Evolutionary conservation across 2,797 vertebrate genomes (phyloP).

Genomic region (Taenioides sp.): DNA sequence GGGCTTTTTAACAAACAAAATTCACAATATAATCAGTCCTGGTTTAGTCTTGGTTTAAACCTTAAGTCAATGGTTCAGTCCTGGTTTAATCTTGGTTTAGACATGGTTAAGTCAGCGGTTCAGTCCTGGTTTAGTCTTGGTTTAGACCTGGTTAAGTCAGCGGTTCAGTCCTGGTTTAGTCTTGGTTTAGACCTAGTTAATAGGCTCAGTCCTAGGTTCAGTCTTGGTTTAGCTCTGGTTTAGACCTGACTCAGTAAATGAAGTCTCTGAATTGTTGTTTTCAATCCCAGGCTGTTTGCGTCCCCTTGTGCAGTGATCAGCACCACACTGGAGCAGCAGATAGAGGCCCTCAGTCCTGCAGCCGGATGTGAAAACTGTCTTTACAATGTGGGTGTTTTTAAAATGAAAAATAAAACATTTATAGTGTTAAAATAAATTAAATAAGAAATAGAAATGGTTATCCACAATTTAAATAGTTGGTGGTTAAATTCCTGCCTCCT

Average conservation of each 20-base stretch:
- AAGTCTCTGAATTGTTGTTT: background rate
- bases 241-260: background rate
- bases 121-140: background rate
- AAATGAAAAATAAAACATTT: no score
- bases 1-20: no score
- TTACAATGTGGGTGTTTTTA: conserved; percentile 29
- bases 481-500: background rate
- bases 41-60: background rate
- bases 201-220: no score
- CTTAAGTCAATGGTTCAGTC: no score
- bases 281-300: conserved; percentile 43
- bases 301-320: conserved; percentile 37
- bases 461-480: background rate
- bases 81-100: no score
- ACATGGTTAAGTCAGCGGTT: no score
- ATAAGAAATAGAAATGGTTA: no score
- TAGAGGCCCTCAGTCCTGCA: conserved; percentile 26
- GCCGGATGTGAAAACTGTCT: conserved; percentile 20
- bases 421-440: no score
- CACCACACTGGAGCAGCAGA: conserved; percentile 33
- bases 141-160: no score
- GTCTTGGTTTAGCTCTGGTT: background rate
- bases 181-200: no score
- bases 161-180: background rate
- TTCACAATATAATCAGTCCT: background rate